Evolutionary conservation across 2,888 invertebrate genomes (phyloP), one percentile per base, ranked within the genome.

Genomic region (Pristionchus exspectatus): DNA sequence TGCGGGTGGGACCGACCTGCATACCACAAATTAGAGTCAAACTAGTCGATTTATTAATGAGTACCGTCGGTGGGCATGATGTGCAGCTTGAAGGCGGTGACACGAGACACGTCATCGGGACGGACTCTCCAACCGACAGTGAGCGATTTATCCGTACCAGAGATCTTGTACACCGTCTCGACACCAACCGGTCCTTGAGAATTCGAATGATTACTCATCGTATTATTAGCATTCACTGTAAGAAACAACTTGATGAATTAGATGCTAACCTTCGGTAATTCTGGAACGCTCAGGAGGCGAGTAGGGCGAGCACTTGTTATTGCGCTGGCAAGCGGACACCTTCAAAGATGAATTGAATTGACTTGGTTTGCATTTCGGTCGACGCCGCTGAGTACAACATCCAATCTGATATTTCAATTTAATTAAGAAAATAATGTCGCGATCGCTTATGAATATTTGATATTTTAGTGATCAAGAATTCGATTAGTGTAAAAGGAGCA

Each of bases 71-170:
- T n/a, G 18, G 94, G 94, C 56, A 91, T 91, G 44, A 94, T 93
- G 77, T 93, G 90, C 74, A 95, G 92, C 77, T 93, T 91, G 93
- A 94, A 95, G 10, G 93, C 93, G 33, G 93, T 93, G 33, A 95
- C 94, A 44, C 95, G 91, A 14, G 92, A 91, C 44, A 91, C 90
- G 88, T 95, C 95, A 30, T 93, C 92, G 14, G 93, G 93, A 7
- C 92, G 91, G 14, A 95, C 94, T 87, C 92, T 92, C 94, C 95
- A 95, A 27, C 91, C 91, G 56, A 95, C 92, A 27, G 92, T 92
- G 87, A 95, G 91, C 24, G 92, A 93, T 83, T 90, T 92, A 44
- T 94, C 92, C 16, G 92, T 92, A 86, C 94, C 93, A 83, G 93
- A 93, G 69, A 92, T 92, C 90, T 94, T 94, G 33, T 90, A 90